Percentiles rank a stretch among this genome's conserved stretches.
These are phyloP conservation scores for Enoplosus armatus DNA, from an alignment of 2,797 vertebrate species.

Conservation along the genomic window DNA sequence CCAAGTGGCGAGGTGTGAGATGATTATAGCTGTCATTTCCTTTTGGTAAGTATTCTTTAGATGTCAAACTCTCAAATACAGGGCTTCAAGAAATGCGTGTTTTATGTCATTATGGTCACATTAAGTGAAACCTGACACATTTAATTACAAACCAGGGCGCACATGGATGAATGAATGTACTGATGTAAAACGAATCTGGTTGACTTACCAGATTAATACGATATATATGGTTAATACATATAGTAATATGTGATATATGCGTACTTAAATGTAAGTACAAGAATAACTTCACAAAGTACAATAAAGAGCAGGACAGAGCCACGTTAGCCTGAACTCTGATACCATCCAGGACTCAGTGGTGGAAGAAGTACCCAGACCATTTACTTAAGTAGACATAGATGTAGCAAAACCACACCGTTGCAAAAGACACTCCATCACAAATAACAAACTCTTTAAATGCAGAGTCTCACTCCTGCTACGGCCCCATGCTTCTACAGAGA, in stretches of 20 bases:
- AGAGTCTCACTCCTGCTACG: no score
- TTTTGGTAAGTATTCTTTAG: slow-evolving; percentile 44
- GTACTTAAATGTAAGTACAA: no score
- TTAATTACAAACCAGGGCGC: background rate
- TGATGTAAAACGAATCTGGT: background rate
- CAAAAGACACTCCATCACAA: background rate
- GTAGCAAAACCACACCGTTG: background rate
- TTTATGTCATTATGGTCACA: slow-evolving; percentile 46
- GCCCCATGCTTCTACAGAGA: no score
- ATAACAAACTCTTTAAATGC: background rate
- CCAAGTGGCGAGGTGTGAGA: slow-evolving; percentile 21
- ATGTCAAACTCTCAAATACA: slow-evolving; percentile 38
- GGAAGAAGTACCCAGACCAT: background rate
- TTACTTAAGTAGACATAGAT: background rate
- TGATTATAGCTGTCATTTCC: slow-evolving; percentile 56
- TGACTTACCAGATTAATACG: background rate
- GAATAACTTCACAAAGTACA: no score
- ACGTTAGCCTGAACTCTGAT: no score
- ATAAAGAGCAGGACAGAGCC: no score
- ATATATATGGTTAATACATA: no score
- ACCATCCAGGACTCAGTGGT: background rate
- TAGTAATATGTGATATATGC: background rate
- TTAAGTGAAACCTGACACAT: slow-evolving; percentile 29
- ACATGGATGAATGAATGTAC: slow-evolving; percentile 1
- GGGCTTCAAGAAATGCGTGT: slow-evolving; percentile 28